Conservation (phyloP, 2,797 vertebrate species). For the Rallus crepitans region DNA sequence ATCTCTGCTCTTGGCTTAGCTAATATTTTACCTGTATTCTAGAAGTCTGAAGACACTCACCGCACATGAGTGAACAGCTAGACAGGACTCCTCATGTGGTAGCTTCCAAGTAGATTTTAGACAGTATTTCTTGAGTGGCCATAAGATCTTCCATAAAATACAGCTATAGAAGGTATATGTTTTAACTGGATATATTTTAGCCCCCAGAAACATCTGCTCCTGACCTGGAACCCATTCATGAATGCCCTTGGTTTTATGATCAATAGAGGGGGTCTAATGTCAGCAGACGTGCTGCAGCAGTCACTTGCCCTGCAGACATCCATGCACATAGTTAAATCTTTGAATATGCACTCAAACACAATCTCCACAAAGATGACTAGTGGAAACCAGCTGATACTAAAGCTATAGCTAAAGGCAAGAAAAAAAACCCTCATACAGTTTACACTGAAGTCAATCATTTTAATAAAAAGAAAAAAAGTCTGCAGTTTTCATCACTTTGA, state of each 20-base stretch:
- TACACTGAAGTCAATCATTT: background rate
- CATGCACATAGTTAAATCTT: background rate
- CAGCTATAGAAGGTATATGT: background rate
- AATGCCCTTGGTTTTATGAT: background rate
- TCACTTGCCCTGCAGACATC: background rate
- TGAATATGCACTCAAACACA: background rate
- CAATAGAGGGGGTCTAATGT: background rate
- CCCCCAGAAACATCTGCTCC: background rate
- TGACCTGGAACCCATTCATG: background rate
- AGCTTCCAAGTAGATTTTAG: background rate
- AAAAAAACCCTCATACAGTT: background rate
- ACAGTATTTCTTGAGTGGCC: background rate
- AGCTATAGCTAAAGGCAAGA: background rate
- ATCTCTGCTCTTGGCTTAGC: background rate
- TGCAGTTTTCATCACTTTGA: background rate
- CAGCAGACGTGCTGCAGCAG: background rate
- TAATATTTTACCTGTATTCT: background rate
- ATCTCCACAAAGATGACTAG: background rate
- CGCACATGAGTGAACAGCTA: background rate
- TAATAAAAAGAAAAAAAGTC: background rate
- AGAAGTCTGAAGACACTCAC: background rate
- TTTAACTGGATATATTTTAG: background rate
- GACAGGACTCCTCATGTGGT: background rate
- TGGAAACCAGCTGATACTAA: background rate
- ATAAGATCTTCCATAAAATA: background rate